Percentiles rank a stretch among this genome's conserved stretches.
phyloP scores from a whole-genome alignment of 1,140 invertebrate genomes.

The Drosophila persimilis region DNA sequence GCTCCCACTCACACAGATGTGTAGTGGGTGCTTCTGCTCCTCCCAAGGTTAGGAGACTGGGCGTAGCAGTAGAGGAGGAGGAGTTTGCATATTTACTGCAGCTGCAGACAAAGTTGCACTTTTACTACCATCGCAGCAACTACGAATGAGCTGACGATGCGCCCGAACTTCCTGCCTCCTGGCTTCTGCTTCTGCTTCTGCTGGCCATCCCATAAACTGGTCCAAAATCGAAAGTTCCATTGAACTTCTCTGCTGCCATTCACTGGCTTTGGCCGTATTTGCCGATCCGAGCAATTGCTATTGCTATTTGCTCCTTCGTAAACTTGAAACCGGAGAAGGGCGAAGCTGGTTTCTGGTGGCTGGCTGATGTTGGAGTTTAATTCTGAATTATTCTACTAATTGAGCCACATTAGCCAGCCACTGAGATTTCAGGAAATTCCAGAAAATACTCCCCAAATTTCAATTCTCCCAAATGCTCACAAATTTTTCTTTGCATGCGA shows the following conservation, averaged over 20 bases:
- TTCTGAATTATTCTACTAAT: slow-evolving; percentile 40
- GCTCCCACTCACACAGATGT: slow-evolving; percentile 24
- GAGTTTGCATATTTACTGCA: slow-evolving; percentile 48
- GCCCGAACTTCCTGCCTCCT: slow-evolving; percentile 13
- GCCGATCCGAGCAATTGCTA: slow-evolving; percentile 5
- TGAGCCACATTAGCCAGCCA: slow-evolving; percentile 25
- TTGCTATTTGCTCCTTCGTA: slow-evolving; percentile 9
- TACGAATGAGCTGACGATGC: slow-evolving; percentile 48
- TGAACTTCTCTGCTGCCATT: slow-evolving; percentile 42
- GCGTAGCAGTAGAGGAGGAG: slow-evolving; percentile 3
- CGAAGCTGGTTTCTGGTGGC: not conserved
- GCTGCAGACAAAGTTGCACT: slow-evolving; percentile 71
- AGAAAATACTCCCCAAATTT: not conserved
- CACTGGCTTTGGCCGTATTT: slow-evolving; percentile 4
- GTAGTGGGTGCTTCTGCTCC: slow-evolving; percentile 3
- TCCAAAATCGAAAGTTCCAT: slow-evolving; percentile 73
- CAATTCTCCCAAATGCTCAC: not conserved
- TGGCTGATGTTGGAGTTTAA: slow-evolving; percentile 27
- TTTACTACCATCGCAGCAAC: slow-evolving; percentile 59
- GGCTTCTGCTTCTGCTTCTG: not conserved
- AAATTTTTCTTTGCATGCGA: not conserved
- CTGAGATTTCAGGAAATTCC: not conserved
- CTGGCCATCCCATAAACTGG: slow-evolving; percentile 41
- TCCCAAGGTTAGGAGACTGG: slow-evolving; percentile 54
- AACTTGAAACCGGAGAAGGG: slow-evolving; percentile 30